Conservation (phyloP, 1,140 invertebrate genomes). For the Drosophila oshimai region DNA sequence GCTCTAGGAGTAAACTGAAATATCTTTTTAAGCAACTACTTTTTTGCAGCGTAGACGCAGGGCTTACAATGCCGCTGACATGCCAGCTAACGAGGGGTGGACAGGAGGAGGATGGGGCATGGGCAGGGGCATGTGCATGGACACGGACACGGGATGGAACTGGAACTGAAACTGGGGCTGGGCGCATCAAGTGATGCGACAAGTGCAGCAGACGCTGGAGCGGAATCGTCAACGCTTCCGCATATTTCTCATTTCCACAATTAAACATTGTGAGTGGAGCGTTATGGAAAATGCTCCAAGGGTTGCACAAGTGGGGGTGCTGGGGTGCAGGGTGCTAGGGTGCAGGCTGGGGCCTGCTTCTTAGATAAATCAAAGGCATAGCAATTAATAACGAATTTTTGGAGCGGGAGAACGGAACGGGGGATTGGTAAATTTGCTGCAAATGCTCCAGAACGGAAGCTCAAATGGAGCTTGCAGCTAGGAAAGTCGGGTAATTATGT, state of each 20-base stretch:
- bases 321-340: neutral
- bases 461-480: conserved; percentile 69
- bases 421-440: conserved; percentile 29
- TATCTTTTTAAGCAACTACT: neutral
- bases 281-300: conserved; percentile 58
- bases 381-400: conserved; percentile 70
- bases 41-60: neutral
- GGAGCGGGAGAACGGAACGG: neutral
- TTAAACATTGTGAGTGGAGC: conserved; percentile 74
- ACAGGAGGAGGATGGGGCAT: neutral
- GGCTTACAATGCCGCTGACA: conserved; percentile 61
- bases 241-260: conserved; percentile 81
- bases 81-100: conserved; percentile 39
- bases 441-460: conserved; percentile 55
- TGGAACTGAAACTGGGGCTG: conserved; percentile 15
- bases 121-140: conserved; percentile 2
- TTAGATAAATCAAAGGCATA: conserved; percentile 72
- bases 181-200: conserved; percentile 75
- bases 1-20: too few species aligned
- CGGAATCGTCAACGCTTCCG: conserved; percentile 79
- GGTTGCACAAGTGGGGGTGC: conserved; percentile 17
- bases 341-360: conserved; percentile 19
- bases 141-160: conserved; percentile 8
- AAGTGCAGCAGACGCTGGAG: conserved; percentile 70
- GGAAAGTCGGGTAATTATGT: conserved; percentile 67